These are phyloP conservation scores for Sinodicranocentrus sp. DNA, from an alignment of 2,888 invertebrate species.

Conservation along the genomic window DNA sequence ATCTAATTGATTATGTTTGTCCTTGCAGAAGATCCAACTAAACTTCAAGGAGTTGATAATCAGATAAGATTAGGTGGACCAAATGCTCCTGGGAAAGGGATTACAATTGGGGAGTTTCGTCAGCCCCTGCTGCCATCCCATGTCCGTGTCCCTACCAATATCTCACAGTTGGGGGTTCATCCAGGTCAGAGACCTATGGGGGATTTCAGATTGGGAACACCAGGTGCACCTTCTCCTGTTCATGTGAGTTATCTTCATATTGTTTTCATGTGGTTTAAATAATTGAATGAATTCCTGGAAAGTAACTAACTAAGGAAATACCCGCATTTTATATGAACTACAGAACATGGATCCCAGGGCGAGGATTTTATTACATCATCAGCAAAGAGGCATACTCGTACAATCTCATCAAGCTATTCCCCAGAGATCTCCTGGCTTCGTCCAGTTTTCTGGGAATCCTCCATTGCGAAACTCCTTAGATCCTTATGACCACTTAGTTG, in stretches of 20 bases:
- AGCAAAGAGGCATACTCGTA: constrained; percentile 75
- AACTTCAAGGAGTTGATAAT: constrained; percentile 55
- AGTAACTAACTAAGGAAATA: too few relatives aligned
- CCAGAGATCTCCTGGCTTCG: constrained; percentile 33
- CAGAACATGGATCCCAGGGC: constrained; percentile 59
- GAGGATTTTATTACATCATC: constrained; percentile 75
- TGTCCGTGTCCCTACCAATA: constrained; percentile 65
- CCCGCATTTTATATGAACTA: too few relatives aligned
- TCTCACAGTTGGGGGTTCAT: constrained; percentile 43
- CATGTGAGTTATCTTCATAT: constrained; percentile 8
- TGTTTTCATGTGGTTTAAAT: too few relatives aligned
- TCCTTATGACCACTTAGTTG: constrained; percentile 80
- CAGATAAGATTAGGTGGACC: constrained; percentile 46
- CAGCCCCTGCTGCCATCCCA: constrained; percentile 74
- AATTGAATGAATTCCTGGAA: too few relatives aligned
- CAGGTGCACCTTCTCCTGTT: neutral
- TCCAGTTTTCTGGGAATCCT: constrained; percentile 51
- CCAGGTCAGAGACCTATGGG: constrained; percentile 27
- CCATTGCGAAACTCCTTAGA: constrained; percentile 77
- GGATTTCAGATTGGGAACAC: constrained; percentile 52
- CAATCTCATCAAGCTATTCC: constrained; percentile 76
- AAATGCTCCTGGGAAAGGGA: constrained; percentile 15
- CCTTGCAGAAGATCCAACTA: constrained; percentile 40
- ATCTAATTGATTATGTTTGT: neutral
- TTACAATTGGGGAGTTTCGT: constrained; percentile 67